Base-by-base conservation (phyloP, 2,797 vertebrate species). In the Protosalanx chinensis region DNA sequence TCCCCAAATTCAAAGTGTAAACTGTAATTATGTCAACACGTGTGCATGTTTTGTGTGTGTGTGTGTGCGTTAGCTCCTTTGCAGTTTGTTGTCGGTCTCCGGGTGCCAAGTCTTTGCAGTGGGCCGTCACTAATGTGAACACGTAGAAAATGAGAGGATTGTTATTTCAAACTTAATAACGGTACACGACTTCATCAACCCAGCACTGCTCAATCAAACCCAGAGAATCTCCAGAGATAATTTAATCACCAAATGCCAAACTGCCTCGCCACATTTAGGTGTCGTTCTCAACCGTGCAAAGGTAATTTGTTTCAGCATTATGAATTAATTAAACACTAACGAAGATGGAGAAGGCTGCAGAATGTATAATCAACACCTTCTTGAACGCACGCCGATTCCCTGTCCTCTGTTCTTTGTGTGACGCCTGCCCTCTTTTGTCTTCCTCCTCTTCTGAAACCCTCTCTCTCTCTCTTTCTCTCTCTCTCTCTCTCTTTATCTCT, bases 241-340 rank as follows among this genome's bases (percentile, higher is more conserved):
- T 93, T 93, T 92, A 92, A 93, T 94, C 91, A 91, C 88, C 85
- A 90, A 92, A 93, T 92, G 90, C 88, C 89, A 91, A 90, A 89
- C 90, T 89, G 91, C 91, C 88, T 91, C 85, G 89, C 86, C 88
- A 90, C 89, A 91, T 93, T 93, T 93, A 93, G 89, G 91, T 93
- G 90, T 91, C 90, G 93, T 93, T 93, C 93, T 91, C 91, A 88
- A 89, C 89, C 89, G 79, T 91, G 91, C 90, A 91, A 92, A 93
- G 92, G 91, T 94, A 94, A 94, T 94, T 94, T 93, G 92, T 93
- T 93, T 93, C 90, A 91, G 91, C 91, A 93, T 94, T 93, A 92
- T 91, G 90, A 93, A 93, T 94, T 93, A 94, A 94, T 94, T 92
- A 93, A 91, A 91, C 87, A 89, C 86, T 93, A 93, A 93, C 91